These are phyloP conservation scores for Forpus xanthops DNA, from an alignment of 2,797 vertebrate species.

Conservation along the genomic window DNA sequence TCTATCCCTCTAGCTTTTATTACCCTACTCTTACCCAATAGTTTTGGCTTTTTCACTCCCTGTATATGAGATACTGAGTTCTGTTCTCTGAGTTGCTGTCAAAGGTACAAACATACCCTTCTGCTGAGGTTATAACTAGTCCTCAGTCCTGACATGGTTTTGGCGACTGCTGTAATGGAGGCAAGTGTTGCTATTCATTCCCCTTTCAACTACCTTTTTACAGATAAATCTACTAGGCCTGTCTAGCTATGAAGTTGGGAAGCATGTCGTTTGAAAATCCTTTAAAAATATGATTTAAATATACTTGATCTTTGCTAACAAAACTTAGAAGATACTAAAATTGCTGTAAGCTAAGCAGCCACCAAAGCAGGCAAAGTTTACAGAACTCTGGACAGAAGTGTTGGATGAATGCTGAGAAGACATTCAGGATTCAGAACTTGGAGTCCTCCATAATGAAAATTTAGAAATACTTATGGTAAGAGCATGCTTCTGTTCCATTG, in stretches of 20 bases:
- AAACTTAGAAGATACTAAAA: not conserved
- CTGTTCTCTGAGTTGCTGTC: not conserved
- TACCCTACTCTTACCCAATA: not conserved
- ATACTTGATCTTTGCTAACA: not conserved
- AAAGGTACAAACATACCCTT: not conserved
- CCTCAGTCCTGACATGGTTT: not conserved
- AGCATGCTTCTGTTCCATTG: not conserved
- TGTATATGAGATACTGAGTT: not conserved
- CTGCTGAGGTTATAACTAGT: not conserved
- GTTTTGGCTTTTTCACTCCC: not conserved
- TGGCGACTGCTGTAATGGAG: not conserved
- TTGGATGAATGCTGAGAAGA: not conserved
- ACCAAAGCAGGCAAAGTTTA: not conserved
- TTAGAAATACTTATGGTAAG: not conserved
- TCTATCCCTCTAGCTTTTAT: not conserved
- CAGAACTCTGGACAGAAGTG: not conserved
- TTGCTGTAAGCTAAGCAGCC: not conserved
- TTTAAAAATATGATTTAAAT: not conserved
- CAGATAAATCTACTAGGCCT: not conserved
- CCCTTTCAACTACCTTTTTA: not conserved
- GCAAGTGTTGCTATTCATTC: not conserved
- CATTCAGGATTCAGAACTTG: not conserved
- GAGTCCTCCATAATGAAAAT: not conserved
- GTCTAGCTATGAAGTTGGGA: not conserved
- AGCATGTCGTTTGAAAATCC: not conserved